Conservation (phyloP, 2,888 invertebrate species). For the Heteromyza rotundicornis region DNA sequence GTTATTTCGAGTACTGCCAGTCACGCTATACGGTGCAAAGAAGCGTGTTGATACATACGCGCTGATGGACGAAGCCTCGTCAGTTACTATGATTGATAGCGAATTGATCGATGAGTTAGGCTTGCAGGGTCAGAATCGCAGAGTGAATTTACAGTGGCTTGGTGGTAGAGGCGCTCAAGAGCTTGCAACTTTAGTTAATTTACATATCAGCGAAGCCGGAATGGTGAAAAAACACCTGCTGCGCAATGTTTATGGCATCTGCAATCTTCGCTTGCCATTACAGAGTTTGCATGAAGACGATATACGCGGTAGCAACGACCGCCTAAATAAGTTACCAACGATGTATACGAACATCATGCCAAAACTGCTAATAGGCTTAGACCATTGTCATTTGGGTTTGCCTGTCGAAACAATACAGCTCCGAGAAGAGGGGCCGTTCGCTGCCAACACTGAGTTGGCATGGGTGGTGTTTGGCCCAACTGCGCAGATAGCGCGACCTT, state of each 20-base stretch:
- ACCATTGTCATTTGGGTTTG: conserved; percentile 22
- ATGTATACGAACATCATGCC: conserved; percentile 12
- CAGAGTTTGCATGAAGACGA: conserved; percentile 21
- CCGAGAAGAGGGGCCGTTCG: conserved; percentile 9
- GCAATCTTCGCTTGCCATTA: too few relatives aligned
- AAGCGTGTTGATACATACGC: conserved; percentile 18
- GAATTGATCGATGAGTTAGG: conserved; percentile 21
- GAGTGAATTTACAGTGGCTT: conserved; percentile 26
- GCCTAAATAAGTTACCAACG: background rate
- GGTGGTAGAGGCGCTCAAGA: conserved; percentile 23
- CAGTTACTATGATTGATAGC: conserved; percentile 25
- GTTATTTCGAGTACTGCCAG: conserved; percentile 25
- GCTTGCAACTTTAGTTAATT: conserved; percentile 19
- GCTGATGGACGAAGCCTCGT: conserved; percentile 29
- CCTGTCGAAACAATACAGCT: conserved; percentile 11
- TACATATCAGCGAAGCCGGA: conserved; percentile 25
- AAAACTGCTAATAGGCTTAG: conserved; percentile 18
- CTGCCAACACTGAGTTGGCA: conserved; percentile 16
- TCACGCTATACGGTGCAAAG: conserved; percentile 19
- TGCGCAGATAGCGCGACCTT: too few relatives aligned
- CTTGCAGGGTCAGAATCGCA: conserved; percentile 16
- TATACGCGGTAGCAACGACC: too few relatives aligned
- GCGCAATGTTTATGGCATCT: conserved; percentile 5
- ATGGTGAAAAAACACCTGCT: conserved; percentile 14
- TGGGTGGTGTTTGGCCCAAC: conserved; percentile 19